These are phyloP conservation scores for Laticauda colubrina DNA, from an alignment of 2,113 vertebrate genomes.

Conservation along the genomic window DNA sequence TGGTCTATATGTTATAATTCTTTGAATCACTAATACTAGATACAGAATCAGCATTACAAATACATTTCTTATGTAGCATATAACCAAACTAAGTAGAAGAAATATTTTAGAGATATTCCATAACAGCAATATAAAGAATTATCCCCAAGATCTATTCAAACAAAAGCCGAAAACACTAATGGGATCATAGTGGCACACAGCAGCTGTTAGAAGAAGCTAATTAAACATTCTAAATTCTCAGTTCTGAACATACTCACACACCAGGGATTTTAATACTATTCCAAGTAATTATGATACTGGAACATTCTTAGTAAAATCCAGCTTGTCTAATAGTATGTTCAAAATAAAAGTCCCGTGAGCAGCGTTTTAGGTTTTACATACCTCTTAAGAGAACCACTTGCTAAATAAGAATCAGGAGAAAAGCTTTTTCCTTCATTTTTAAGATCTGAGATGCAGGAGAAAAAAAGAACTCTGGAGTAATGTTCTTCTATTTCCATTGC, in stretches of 20 bases:
- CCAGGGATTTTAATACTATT: constrained; percentile 21
- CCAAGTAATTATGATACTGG: constrained; percentile 25
- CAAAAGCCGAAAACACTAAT: constrained; percentile 16
- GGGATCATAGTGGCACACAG: constrained; percentile 18
- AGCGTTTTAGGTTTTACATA: constrained; percentile 46
- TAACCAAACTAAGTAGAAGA: neutral
- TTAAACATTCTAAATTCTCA: constrained; percentile 19
- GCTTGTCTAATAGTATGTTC: constrained; percentile 2
- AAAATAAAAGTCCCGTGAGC: constrained; percentile 14
- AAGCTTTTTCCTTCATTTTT: constrained; percentile 70
- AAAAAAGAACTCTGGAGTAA: constrained; percentile 70
- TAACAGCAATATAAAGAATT: constrained; percentile 5
- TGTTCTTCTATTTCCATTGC: constrained; percentile 66
- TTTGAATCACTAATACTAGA: neutral
- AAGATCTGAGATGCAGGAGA: constrained; percentile 79
- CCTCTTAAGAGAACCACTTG: constrained; percentile 87
- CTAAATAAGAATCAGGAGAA: constrained; percentile 79
- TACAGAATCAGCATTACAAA: neutral
- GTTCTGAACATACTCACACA: constrained; percentile 2
- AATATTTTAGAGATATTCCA: neutral
- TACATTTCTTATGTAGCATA: neutral
- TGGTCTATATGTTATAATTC: neutral
- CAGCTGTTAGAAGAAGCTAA: constrained; percentile 13
- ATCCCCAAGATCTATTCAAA: neutral
- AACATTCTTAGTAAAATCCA: constrained; percentile 21